These are phyloP conservation scores for Oscheius sp. DNA, from an alignment of 1,140 invertebrate genomes.

Conservation along the genomic window DNA sequence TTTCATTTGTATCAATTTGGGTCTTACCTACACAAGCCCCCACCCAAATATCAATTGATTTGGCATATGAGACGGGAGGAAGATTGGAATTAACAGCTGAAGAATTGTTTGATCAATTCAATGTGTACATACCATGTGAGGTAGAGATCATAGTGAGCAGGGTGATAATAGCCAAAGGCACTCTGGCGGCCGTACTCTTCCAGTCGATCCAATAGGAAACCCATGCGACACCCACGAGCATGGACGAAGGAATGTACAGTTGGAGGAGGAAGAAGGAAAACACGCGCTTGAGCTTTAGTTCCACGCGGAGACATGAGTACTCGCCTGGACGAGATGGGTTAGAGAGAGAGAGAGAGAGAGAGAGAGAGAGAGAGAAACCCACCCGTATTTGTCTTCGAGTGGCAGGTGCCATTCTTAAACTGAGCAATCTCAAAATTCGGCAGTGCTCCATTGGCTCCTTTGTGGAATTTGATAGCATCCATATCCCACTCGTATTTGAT, in stretches of 20 bases:
- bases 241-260: conserved; percentile 59
- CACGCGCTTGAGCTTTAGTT: conserved; percentile 88
- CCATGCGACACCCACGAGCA: conserved; percentile 65
- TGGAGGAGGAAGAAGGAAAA: conserved; percentile 96
- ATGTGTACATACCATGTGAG: conserved; percentile 35
- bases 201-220: conserved; percentile 58
- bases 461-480: conserved; percentile 79
- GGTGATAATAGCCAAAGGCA: conserved; percentile 46
- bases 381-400: conserved; percentile 40
- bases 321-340: neutral
- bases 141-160: conserved; percentile 46
- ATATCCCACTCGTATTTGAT: conserved; percentile 86
- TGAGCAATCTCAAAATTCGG: conserved; percentile 43
- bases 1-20: neutral
- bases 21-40: conserved; percentile 41
- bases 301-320: conserved; percentile 90
- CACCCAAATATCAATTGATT: conserved; percentile 48
- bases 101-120: conserved; percentile 1
- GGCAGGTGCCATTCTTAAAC: conserved; percentile 41
- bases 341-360: no score
- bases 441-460: conserved; percentile 42
- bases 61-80: conserved; percentile 40
- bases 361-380: neutral
- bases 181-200: conserved; percentile 58
- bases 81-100: conserved; percentile 47